Percentiles rank a stretch among this genome's conserved stretches.
phyloP scores from a whole-genome alignment of 2,888 invertebrate genomes.

The Stratiomys singularior region DNA sequence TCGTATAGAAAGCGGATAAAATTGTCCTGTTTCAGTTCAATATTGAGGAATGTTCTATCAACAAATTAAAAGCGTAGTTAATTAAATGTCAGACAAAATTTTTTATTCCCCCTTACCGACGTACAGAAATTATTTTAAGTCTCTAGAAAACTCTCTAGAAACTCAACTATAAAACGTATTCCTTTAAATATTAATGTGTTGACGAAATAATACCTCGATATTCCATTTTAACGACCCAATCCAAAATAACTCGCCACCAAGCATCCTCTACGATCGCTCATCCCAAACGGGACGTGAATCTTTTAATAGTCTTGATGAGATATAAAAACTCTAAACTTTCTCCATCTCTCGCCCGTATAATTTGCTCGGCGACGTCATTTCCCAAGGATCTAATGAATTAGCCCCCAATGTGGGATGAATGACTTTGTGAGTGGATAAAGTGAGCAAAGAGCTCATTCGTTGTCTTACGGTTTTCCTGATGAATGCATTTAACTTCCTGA shows the following conservation, averaged over 20 bases:
- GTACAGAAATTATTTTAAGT: too few relatives aligned
- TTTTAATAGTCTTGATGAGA: conserved; percentile 12
- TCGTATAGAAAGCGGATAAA: too few relatives aligned
- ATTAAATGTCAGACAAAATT: too few relatives aligned
- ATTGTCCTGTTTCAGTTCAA: too few relatives aligned
- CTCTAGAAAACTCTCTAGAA: too few relatives aligned
- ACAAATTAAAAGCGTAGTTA: too few relatives aligned
- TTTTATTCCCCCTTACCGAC: too few relatives aligned
- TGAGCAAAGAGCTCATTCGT: not conserved
- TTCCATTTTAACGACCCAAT: conserved; percentile 18
- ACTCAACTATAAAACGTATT: not conserved
- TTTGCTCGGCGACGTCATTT: not conserved
- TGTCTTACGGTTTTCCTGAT: not conserved
- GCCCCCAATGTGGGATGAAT: not conserved
- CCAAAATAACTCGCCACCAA: too few relatives aligned
- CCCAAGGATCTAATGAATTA: conserved; percentile 27
- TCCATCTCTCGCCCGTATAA: not conserved
- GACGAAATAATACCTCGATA: conserved; percentile 1
- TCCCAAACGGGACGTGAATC: conserved; percentile 18
- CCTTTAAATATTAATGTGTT: conserved; percentile 24
- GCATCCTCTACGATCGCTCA: not conserved
- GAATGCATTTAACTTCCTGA: not conserved
- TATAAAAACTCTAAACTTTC: conserved; percentile 1
- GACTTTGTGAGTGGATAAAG: not conserved
- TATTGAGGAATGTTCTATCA: too few relatives aligned